These are phyloP conservation scores for Trinectes maculatus DNA, from an alignment of 2,113 vertebrate genomes.

Conservation along the genomic window DNA sequence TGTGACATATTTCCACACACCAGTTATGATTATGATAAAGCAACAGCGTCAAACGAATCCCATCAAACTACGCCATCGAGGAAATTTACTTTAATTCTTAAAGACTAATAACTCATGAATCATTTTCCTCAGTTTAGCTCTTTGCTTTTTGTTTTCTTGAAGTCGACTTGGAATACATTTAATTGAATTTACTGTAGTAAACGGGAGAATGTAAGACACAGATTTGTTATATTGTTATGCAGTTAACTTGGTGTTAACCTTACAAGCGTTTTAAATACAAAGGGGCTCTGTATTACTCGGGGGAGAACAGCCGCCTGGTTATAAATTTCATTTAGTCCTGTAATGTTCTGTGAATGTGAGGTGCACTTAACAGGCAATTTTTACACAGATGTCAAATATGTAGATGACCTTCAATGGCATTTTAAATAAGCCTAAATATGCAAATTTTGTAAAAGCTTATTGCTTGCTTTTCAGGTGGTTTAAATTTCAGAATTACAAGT, in stretches of 20 bases:
- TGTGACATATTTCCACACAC: not conserved
- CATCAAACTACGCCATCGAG: not conserved
- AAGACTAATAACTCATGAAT: not conserved
- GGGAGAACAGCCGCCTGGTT: constrained; percentile 49
- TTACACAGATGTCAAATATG: constrained; percentile 39
- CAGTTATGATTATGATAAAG: not conserved
- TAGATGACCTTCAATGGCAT: constrained; percentile 29
- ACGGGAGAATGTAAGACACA: constrained; percentile 35
- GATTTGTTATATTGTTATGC: constrained; percentile 34
- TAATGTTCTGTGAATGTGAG: constrained; percentile 32
- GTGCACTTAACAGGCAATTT: constrained; percentile 41
- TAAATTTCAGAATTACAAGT: constrained; percentile 25
- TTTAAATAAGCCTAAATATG: constrained; percentile 48
- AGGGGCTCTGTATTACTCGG: constrained; percentile 45
- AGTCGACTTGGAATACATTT: constrained; percentile 16
- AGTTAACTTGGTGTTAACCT: constrained; percentile 52
- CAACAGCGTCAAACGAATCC: not conserved
- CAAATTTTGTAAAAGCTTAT: constrained; percentile 21
- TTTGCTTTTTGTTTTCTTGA: too few species aligned
- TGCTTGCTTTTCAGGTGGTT: constrained; percentile 37
- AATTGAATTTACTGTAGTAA: constrained; percentile 29
- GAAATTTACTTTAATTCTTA: not conserved
- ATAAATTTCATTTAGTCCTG: constrained; percentile 57
- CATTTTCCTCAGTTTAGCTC: constrained; percentile 4
- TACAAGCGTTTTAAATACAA: constrained; percentile 41